Conservation (phyloP, 1,140 invertebrate species). For the Danaus melanippus region DNA sequence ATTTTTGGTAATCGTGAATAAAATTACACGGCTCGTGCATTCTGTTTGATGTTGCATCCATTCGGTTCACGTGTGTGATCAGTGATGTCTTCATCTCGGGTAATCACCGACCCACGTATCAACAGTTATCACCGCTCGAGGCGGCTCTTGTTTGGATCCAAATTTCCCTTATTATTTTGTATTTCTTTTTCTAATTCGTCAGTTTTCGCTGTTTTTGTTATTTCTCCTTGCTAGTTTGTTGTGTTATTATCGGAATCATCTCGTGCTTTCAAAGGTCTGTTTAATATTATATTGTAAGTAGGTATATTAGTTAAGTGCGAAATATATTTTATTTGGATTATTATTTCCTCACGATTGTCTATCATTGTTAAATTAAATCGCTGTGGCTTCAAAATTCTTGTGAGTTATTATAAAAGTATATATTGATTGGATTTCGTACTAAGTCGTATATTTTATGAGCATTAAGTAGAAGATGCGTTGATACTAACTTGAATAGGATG, state of each 20-base stretch:
- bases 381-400: too few species aligned
- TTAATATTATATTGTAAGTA: neutral
- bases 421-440: too few species aligned
- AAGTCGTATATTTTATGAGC: too few species aligned
- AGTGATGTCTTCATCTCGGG: conserved; percentile 18
- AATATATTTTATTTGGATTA: too few species aligned
- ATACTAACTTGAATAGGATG: too few species aligned
- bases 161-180: too few species aligned
- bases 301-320: neutral
- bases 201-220: neutral
- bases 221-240: neutral
- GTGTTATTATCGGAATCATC: neutral
- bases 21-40: conserved; percentile 14
- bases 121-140: conserved; percentile 5
- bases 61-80: conserved; percentile 7
- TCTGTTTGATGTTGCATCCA: conserved; percentile 2
- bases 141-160: neutral
- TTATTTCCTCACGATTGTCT: too few species aligned
- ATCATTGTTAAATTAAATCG: too few species aligned
- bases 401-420: too few species aligned
- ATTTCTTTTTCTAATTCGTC: too few species aligned
- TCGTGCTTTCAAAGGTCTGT: conserved; percentile 2
- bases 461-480: too few species aligned
- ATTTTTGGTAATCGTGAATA: conserved; percentile 8
- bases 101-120: conserved; percentile 12